phyloP scores from a whole-genome alignment of 2,797 vertebrate genomes.

The Linurgus olivaceus region DNA sequence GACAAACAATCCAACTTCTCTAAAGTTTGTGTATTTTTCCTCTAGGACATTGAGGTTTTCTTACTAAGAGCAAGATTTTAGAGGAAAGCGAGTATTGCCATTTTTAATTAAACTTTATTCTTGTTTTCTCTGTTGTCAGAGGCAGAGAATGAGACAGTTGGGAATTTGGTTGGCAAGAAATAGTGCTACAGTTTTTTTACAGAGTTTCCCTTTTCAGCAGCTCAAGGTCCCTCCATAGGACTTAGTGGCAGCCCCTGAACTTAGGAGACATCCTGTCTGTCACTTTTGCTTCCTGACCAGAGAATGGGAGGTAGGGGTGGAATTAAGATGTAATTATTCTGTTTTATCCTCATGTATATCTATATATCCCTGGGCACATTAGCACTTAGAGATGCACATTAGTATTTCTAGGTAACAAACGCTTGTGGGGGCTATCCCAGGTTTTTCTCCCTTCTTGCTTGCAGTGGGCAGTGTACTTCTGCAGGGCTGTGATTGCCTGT shows the following conservation, averaged over 20 bases:
- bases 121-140: not conserved
- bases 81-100: not conserved
- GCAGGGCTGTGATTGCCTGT: not conserved
- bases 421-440: fast-evolving
- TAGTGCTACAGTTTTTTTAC: not conserved
- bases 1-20: not conserved
- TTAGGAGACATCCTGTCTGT: fast-evolving
- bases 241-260: not conserved
- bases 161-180: not conserved
- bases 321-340: not conserved
- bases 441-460: not conserved
- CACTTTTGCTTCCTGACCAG: not conserved
- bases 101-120: not conserved
- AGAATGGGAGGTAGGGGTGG: not conserved
- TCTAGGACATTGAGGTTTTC: not conserved
- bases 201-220: not conserved
- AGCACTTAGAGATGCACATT: not conserved
- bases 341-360: not conserved
- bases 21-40: not conserved
- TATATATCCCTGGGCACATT: fast-evolving
- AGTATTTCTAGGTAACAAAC: not conserved
- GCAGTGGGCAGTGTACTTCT: not conserved
- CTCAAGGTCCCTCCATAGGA: fast-evolving
- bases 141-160: not conserved
- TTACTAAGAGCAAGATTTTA: not conserved